phyloP scores from a whole-genome alignment of 2,113 vertebrate species.

The Cygnus atratus region DNA sequence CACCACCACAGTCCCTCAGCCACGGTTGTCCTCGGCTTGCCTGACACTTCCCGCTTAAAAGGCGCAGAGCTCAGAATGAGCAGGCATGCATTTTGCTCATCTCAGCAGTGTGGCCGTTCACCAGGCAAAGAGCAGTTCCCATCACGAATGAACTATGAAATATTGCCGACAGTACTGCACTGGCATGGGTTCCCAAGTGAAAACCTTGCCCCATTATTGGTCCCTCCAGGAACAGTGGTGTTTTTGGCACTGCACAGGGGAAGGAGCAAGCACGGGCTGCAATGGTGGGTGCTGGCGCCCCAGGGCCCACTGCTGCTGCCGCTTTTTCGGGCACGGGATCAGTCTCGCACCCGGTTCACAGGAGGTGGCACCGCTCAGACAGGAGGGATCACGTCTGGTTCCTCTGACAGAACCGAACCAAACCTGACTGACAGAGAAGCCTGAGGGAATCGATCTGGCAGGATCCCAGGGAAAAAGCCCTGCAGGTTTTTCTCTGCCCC shows the following conservation, averaged over 20 bases:
- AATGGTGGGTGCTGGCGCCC: not conserved
- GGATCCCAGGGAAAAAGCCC: not conserved
- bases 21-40: not conserved
- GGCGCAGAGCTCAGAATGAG: not conserved
- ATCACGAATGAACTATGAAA: not conserved
- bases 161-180: not conserved
- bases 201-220: not conserved
- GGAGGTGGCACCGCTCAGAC: not conserved
- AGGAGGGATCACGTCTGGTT: not conserved
- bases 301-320: not conserved
- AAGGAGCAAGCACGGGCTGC: not conserved
- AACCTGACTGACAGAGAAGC: not conserved
- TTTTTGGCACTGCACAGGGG: not conserved
- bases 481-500: too few species aligned
- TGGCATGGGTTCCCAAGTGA: not conserved
- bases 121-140: not conserved
- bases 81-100: accelerated
- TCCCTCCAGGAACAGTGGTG: not conserved
- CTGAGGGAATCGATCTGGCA: not conserved
- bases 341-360: not conserved
- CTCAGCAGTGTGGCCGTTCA: not conserved
- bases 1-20: not conserved
- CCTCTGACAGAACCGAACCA: not conserved
- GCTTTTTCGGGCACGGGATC: not conserved
- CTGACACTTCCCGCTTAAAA: accelerated